Evolutionary conservation across 1,140 invertebrate genomes (phyloP).

Genomic region (Zaprionus lachaisei): DNA sequence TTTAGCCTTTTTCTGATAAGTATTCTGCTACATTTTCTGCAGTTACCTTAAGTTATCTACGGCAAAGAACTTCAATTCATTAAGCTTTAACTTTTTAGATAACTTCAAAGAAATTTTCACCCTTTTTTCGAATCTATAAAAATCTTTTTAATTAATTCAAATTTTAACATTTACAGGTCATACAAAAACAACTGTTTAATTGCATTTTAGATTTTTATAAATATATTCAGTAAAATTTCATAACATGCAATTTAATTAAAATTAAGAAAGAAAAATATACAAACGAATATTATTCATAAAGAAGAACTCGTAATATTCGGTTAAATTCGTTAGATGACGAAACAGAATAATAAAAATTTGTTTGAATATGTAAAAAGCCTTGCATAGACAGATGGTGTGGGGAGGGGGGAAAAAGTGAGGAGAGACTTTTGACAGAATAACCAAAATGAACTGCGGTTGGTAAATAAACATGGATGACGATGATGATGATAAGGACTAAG

Average conservation of each 20-base stretch:
- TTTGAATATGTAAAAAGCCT: conserved; percentile 13
- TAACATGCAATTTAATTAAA: not conserved
- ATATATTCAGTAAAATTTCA: conserved; percentile 6
- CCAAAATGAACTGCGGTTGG: conserved; percentile 7
- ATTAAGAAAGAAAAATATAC: not conserved
- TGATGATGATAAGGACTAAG: conserved; percentile 11
- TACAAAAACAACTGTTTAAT: not conserved
- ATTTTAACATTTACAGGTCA: not conserved
- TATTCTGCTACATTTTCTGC: too few species aligned
- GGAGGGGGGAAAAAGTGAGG: not conserved
- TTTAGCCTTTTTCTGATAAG: too few species aligned
- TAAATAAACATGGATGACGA: not conserved
- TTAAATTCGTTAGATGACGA: conserved; percentile 15
- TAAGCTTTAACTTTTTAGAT: not conserved
- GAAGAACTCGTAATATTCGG: conserved; percentile 4
- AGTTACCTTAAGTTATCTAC: too few species aligned
- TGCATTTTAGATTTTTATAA: not conserved
- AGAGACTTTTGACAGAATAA: conserved; percentile 17
- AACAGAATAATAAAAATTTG: conserved; percentile 13
- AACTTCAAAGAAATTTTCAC: not conserved
- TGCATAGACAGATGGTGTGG: not conserved
- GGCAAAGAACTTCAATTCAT: too few species aligned
- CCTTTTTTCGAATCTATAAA: not conserved
- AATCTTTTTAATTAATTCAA: not conserved
- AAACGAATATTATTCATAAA: not conserved